Evolutionary conservation across 1,140 invertebrate species (phyloP), one percentile per base, ranked within the genome.

Genomic region (Hermetia illucens): DNA sequence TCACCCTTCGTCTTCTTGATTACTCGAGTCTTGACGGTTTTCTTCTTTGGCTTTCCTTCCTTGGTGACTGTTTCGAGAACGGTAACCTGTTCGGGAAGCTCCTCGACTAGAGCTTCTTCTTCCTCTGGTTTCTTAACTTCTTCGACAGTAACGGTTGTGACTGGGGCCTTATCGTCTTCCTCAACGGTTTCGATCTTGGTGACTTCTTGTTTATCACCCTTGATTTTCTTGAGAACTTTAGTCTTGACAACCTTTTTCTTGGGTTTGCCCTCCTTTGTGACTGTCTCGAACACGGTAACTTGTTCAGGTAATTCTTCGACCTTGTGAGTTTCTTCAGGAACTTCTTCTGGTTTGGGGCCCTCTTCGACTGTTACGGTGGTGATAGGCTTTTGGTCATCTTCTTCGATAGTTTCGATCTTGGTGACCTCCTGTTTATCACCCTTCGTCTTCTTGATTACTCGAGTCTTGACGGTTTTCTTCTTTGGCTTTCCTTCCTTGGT

Each of bases 31-130:
- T 44, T 55, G 0, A 40, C 46, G 12, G 48, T 48, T 3, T 41
- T 44, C 33, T 51, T 52, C 29, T 47, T 41, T 10, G 39, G 35
- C 34, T 41, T 43, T 5, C 44, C 44, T 18, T 49, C 46, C 34
- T 50, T 34, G 5, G 41, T 44, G 3, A 36, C 24, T 1, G 45
- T 41, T 45, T 53, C 45, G 10, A 45, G 34, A 17, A 47, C 34
- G 31, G 43, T 27, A 5, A 49, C 39, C 16, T 44, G 50, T 51
- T 68, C 62, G 5, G 62, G 64, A 18, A 52, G 34, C 50, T 65
- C 61, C 35, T 64, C 55, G 4, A 61, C 44, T 9, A 25, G 34
- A 38, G 38, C 33, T 5, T 51, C 38, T 9, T 42, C 19, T 16
- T 41, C 38, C 21, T 38, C 39, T 17, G 40, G 40, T 17, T 42